Conservation (phyloP, 2,113 vertebrate genomes). For the Brachyistius frenatus region DNA sequence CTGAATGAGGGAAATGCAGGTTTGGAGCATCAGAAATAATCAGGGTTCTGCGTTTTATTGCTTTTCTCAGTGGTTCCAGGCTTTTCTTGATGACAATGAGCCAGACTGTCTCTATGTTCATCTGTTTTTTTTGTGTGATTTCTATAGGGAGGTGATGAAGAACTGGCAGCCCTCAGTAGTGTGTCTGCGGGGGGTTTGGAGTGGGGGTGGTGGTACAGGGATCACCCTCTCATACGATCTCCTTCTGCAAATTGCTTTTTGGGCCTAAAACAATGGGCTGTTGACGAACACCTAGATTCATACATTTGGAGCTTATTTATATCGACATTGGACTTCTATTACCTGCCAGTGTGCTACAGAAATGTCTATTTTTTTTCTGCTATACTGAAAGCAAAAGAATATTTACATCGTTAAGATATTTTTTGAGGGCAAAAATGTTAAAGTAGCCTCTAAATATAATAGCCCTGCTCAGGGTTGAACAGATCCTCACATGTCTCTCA, state of each 20-base stretch:
- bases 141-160: conserved; percentile 16
- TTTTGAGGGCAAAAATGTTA: background rate
- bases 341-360: background rate
- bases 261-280: background rate
- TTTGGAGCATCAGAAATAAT: background rate
- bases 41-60: background rate
- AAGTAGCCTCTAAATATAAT: background rate
- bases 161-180: conserved; percentile 15
- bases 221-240: conserved; percentile 1
- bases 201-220: background rate
- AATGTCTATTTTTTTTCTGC: background rate
- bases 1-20: background rate
- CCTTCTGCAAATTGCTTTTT: background rate
- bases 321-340: background rate
- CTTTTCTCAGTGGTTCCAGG: background rate
- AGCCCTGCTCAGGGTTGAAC: background rate
- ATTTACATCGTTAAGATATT: background rate
- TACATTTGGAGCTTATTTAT: background rate
- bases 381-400: background rate
- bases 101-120: background rate
- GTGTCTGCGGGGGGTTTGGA: conserved; percentile 1
- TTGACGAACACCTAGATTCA: background rate
- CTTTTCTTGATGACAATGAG: conserved; percentile 5
- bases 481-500: conserved; percentile 3
- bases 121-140: conserved; percentile 18